Conservation (phyloP, 2,888 invertebrate species). For the Salpingus planirostris region DNA sequence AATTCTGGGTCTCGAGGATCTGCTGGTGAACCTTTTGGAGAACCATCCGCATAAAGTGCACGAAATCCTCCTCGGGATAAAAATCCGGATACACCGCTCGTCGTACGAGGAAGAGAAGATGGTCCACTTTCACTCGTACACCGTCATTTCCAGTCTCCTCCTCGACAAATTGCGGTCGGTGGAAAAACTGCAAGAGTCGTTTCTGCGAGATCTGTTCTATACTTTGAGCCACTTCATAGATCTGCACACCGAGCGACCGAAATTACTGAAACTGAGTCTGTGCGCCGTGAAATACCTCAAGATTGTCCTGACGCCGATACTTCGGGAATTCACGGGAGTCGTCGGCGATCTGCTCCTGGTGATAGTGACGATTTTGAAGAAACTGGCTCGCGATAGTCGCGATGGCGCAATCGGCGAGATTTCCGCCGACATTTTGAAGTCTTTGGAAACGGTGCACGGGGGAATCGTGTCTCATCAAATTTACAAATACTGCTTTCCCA, state of each 20-base stretch:
- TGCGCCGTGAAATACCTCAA: slow-evolving; percentile 43
- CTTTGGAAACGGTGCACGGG: slow-evolving; percentile 47
- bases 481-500: slow-evolving; percentile 9
- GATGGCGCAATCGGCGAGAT: slow-evolving; percentile 28
- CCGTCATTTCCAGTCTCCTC: slow-evolving; percentile 44
- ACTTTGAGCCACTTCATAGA: slow-evolving; percentile 47
- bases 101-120: slow-evolving; percentile 48
- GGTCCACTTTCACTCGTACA: slow-evolving; percentile 48
- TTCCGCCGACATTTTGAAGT: slow-evolving; percentile 43
- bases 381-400: slow-evolving; percentile 22
- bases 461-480: slow-evolving; percentile 33
- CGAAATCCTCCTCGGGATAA: slow-evolving; percentile 45
- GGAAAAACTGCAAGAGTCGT: slow-evolving; percentile 44
- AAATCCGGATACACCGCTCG: slow-evolving; percentile 44
- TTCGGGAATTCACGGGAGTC: slow-evolving; percentile 40
- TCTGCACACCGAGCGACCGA: slow-evolving; percentile 30
- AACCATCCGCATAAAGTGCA: slow-evolving; percentile 37
- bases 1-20: too few relatives aligned
- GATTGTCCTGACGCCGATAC: slow-evolving; percentile 38
- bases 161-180: slow-evolving; percentile 36
- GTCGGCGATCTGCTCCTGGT: slow-evolving; percentile 45
- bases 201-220: slow-evolving; percentile 49
- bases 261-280: slow-evolving; percentile 28
- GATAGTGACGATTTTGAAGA: slow-evolving; percentile 46
- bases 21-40: slow-evolving; percentile 10